A percentile compares a stretch with the other conserved stretches of the same genome.
These are phyloP conservation scores for Sinodicranocentrus sp. DNA, from an alignment of 2,888 invertebrate genomes.

Conservation along the genomic window DNA sequence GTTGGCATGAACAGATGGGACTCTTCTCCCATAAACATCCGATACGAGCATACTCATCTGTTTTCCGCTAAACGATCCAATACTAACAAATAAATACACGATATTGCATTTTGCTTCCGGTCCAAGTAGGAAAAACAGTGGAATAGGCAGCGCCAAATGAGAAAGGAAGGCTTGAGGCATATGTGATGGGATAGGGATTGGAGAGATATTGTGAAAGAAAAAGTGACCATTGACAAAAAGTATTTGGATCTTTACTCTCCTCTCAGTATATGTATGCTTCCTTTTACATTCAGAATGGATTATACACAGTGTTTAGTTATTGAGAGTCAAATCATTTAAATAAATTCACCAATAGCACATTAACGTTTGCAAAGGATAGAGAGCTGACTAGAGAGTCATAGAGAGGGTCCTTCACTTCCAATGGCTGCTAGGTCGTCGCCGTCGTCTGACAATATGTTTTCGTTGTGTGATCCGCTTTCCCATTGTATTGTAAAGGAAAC, in stretches of 20 bases:
- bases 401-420: constrained; percentile 15
- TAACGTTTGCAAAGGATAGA: not conserved
- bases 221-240: constrained; percentile 57
- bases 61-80: no score
- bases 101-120: constrained; percentile 22
- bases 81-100: not conserved
- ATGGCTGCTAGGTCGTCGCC: constrained; percentile 46
- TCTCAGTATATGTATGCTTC: not conserved
- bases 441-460: constrained; percentile 27
- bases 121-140: not conserved
- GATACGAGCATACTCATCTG: not conserved
- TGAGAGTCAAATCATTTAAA: constrained; percentile 48
- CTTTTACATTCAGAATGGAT: not conserved
- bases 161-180: not conserved
- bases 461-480: not conserved
- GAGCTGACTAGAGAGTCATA: no score
- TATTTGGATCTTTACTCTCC: constrained; percentile 14
- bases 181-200: constrained; percentile 8
- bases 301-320: not conserved
- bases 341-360: constrained; percentile 33
- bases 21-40: not conserved
- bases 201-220: constrained; percentile 15
- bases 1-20: not conserved
- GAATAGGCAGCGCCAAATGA: not conserved
- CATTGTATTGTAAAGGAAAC: not conserved